phyloP scores from a whole-genome alignment of 2,113 vertebrate genomes.

The Anolis carolinensis region DNA sequence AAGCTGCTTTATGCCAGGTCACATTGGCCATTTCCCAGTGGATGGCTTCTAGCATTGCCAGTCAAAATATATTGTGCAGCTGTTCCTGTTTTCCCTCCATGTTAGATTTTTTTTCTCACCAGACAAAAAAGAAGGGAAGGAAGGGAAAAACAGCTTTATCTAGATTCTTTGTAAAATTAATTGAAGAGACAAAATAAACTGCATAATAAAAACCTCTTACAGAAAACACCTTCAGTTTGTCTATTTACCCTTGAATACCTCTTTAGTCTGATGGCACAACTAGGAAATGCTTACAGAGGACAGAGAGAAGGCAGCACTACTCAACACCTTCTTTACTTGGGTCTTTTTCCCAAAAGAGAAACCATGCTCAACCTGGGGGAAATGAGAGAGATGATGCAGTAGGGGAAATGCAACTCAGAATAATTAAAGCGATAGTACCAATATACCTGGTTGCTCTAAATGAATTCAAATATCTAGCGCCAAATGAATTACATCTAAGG shows the following conservation, averaged over 20 bases:
- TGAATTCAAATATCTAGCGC: no score
- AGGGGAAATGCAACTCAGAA: no score
- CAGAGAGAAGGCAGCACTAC: no score
- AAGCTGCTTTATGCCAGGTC: neutral
- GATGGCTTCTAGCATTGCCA: neutral
- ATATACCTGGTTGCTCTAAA: no score
- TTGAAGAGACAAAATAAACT: neutral
- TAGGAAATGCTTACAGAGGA: no score
- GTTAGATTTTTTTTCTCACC: neutral
- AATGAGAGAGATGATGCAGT: no score
- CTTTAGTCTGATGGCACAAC: no score
- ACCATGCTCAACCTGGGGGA: no score
- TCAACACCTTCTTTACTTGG: no score
- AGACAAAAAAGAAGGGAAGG: neutral
- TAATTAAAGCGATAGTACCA: no score
- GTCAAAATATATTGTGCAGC: neutral
- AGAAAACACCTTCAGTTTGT: neutral
- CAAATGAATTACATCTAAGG: no score
- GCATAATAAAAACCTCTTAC: neutral
- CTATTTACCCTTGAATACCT: neutral
- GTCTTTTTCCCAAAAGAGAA: no score
- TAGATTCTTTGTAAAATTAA: neutral
- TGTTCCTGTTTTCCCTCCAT: neutral
- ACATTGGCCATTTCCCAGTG: neutral
- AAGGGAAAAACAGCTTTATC: neutral